phyloP scores from a whole-genome alignment of 2,797 vertebrate species.

The Leuciscus waleckii region DNA sequence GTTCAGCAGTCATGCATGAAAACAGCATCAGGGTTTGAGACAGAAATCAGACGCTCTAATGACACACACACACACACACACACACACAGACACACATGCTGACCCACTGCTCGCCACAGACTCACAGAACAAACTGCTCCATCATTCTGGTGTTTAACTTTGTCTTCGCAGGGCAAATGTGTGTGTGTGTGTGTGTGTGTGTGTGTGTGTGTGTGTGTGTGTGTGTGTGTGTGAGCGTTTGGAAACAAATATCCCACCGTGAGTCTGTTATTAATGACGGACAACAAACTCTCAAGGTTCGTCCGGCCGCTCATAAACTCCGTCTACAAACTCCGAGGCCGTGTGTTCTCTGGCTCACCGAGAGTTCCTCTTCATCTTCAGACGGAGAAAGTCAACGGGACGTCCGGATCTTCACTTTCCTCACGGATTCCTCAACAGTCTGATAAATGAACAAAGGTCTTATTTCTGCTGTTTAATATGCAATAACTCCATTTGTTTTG shows the following conservation, averaged over 20 bases:
- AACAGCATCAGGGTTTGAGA: conserved; percentile 66
- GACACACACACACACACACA: conserved; percentile 65
- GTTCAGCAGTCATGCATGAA: conserved; percentile 79
- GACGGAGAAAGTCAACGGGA: conserved; percentile 45
- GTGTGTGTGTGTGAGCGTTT: too few relatives aligned
- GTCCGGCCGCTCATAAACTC: background rate
- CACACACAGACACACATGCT: conserved; percentile 15
- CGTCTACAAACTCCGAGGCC: background rate
- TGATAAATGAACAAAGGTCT: conserved; percentile 40
- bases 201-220: background rate
- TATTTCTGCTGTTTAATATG: conserved; percentile 64
- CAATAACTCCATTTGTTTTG: conserved; percentile 56
- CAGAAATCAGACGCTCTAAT: conserved; percentile 43
- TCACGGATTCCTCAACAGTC: conserved; percentile 3
- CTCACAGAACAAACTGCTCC: conserved; percentile 13
- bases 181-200: background rate
- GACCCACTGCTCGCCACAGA: background rate
- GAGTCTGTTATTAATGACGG: background rate
- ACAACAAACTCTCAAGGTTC: background rate
- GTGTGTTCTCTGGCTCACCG: background rate
- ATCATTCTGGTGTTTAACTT: conserved; percentile 6
- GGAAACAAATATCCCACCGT: background rate
- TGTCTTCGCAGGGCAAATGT: background rate
- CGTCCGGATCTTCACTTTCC: conserved; percentile 41
- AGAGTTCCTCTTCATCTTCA: conserved; percentile 40